These are phyloP conservation scores for Pseudomyrmex cubaensis DNA, from an alignment of 1,140 invertebrate species.

Conservation along the genomic window DNA sequence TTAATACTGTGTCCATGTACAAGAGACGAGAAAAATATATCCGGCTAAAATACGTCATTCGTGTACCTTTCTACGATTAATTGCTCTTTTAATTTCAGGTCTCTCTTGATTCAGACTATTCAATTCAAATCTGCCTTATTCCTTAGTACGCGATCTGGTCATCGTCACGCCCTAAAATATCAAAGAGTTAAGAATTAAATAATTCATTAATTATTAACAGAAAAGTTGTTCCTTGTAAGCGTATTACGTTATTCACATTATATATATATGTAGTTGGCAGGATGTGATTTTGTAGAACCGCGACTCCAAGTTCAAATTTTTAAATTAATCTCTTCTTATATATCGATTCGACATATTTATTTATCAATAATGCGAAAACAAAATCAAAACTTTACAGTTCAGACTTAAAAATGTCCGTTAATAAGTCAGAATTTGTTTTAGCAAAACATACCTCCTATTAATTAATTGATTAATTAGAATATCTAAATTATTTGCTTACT, in stretches of 20 bases:
- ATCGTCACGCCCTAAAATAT: neutral
- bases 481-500: too few species aligned
- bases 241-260: too few species aligned
- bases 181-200: too few species aligned
- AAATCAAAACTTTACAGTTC: too few species aligned
- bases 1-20: slow-evolving; percentile 53
- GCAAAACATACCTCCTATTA: neutral
- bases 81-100: neutral
- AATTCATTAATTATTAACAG: too few species aligned
- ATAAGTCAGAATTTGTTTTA: slow-evolving; percentile 1
- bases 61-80: slow-evolving; percentile 31
- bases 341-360: too few species aligned
- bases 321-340: too few species aligned
- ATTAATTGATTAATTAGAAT: neutral
- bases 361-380: neutral
- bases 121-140: neutral
- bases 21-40: slow-evolving; percentile 39
- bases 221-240: slow-evolving; percentile 43
- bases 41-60: slow-evolving; percentile 21
- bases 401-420: neutral
- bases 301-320: too few species aligned
- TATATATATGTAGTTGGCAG: too few species aligned
- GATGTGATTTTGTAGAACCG: too few species aligned
- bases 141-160: neutral
- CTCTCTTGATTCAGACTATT: neutral